Percentiles rank a stretch among this genome's conserved stretches.
phyloP scores from a whole-genome alignment of 2,888 invertebrate species.

The Terebella lapidaria region DNA sequence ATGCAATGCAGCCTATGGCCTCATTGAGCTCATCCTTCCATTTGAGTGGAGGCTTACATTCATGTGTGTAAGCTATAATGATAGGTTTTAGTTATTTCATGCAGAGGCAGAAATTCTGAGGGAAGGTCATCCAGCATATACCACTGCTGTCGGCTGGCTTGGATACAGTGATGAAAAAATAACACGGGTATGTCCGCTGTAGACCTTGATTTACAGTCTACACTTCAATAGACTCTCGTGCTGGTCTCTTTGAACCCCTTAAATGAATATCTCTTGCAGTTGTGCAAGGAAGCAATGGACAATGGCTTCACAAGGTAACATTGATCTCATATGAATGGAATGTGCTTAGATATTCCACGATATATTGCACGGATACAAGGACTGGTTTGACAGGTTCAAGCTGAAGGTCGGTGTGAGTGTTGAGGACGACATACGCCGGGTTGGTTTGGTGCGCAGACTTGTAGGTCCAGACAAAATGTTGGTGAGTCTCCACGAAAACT shows the following conservation, averaged over 20 bases:
- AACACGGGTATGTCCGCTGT: slow-evolving; percentile 49
- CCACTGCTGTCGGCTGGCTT: slow-evolving; percentile 77
- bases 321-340: background rate
- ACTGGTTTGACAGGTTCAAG: slow-evolving; percentile 77
- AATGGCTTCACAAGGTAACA: slow-evolving; percentile 11
- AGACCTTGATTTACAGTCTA: too few relatives aligned
- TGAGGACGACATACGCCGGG: slow-evolving; percentile 71
- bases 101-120: slow-evolving; percentile 61
- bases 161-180: slow-evolving; percentile 78
- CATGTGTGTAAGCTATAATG: too few relatives aligned
- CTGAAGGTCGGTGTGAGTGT: slow-evolving; percentile 81
- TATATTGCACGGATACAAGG: too few relatives aligned
- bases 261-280: too few relatives aligned
- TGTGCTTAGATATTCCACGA: too few relatives aligned
- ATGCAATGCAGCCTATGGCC: too few relatives aligned
- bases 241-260: too few relatives aligned
- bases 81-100: too few relatives aligned
- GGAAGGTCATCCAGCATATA: slow-evolving; percentile 79
- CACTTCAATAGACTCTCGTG: too few relatives aligned
- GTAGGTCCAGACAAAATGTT: slow-evolving; percentile 73
- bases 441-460: slow-evolving; percentile 67
- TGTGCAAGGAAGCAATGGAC: slow-evolving; percentile 13
- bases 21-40: too few relatives aligned
- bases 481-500: too few relatives aligned
- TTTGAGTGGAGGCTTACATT: too few relatives aligned